These are phyloP conservation scores for Miltochrista miniata DNA, from an alignment of 2,888 invertebrate genomes.

Conservation along the genomic window DNA sequence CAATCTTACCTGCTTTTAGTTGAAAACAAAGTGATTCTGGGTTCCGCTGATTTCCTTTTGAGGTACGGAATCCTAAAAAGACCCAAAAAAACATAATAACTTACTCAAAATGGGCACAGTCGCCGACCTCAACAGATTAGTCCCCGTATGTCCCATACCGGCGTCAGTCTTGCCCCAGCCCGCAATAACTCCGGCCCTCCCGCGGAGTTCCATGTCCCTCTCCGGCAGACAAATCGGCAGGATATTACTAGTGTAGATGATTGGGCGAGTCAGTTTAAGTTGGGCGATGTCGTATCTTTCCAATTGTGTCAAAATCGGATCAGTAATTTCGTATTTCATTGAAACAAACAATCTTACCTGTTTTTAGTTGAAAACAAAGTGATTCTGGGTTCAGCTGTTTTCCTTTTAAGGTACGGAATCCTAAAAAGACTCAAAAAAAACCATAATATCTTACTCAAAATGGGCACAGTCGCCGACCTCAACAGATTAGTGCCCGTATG, in stretches of 20 bases:
- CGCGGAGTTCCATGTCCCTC: conserved; percentile 60
- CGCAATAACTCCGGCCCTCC: conserved; percentile 84
- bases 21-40: too few relatives aligned
- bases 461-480: conserved; percentile 91
- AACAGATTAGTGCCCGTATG: conserved; percentile 92
- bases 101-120: conserved; percentile 91
- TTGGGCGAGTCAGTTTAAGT: conserved; percentile 87
- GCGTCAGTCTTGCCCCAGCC: conserved; percentile 94
- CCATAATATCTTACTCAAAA: conserved; percentile 84
- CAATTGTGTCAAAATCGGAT: conserved; percentile 93
- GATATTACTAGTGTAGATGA: conserved; percentile 86
- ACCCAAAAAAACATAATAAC: conserved; percentile 20
- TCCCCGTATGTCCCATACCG: conserved; percentile 89
- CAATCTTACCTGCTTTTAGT: too few relatives aligned
- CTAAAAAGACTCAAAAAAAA: neutral
- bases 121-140: conserved; percentile 91
- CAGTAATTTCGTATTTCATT: too few relatives aligned
- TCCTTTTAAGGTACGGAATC: too few relatives aligned
- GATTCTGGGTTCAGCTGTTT: too few relatives aligned
- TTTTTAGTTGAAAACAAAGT: too few relatives aligned
- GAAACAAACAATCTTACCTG: too few relatives aligned
- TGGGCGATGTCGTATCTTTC: conserved; percentile 92
- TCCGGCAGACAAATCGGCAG: conserved; percentile 91
- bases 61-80: too few relatives aligned
- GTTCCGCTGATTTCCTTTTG: too few relatives aligned